phyloP scores from a whole-genome alignment of 2,888 invertebrate genomes.

The Electrophaes corylata region DNA sequence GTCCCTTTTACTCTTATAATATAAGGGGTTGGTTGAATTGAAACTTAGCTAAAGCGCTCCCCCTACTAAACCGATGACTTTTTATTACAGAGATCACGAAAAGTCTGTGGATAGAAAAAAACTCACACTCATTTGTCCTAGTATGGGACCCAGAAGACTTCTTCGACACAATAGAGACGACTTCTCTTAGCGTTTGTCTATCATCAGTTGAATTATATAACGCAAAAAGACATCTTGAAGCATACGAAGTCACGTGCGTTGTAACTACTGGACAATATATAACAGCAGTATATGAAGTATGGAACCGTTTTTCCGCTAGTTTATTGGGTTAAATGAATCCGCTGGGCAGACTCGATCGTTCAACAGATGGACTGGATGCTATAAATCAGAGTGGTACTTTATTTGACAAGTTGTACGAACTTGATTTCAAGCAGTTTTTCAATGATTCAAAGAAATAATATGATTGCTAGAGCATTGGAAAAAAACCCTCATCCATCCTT shows the following conservation, averaged over 20 bases:
- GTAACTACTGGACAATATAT: slow-evolving; percentile 4
- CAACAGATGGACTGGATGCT: slow-evolving; percentile 5
- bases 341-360: slow-evolving; percentile 3
- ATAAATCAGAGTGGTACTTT: slow-evolving; percentile 8
- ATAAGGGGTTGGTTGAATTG: no score
- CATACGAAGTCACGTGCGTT: background rate
- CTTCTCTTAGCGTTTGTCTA: background rate
- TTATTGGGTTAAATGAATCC: slow-evolving; percentile 26
- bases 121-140: no score
- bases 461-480: background rate
- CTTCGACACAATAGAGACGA: no score
- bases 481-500: background rate
- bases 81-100: no score
- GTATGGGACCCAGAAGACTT: no score
- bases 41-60: no score
- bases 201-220: background rate
- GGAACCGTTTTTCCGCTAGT: slow-evolving; percentile 15
- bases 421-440: background rate
- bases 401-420: slow-evolving; percentile 10
- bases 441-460: background rate
- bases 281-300: slow-evolving; percentile 14
- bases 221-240: background rate
- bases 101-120: no score
- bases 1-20: no score
- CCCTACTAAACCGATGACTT: no score